Evolutionary conservation across 2,797 vertebrate genomes (phyloP), one percentile per base, ranked within the genome.

Genomic region (Anas acuta): DNA sequence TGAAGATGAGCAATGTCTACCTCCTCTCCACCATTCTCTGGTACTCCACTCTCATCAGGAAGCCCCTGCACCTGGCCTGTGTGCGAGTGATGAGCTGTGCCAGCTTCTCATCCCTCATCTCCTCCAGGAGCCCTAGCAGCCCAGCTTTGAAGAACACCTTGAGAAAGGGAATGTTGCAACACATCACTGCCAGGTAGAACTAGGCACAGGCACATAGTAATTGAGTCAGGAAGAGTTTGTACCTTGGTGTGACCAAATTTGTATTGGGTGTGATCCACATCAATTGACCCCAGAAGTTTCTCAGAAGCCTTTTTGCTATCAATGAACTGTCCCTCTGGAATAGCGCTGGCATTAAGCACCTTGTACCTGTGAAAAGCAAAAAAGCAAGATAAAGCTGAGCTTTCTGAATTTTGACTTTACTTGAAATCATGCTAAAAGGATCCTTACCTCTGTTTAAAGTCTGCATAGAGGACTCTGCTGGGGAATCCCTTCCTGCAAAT

Each of bases 311-410:
- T 98, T 96, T 98, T 85, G 72, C 83, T 85, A 1, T 85, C 83
- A 11, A 98, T 98, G 97, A 98, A 99, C 86, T 98, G 98, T 39
- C 98, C 98, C 33, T 98, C 98, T 56, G 98, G 98, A 83, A 99
- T 98, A 17, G 98, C 98, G 37, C 98, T 98, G 92, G 98, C 98
- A 97, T 99, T 99, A 94, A 99, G 91, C 39, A 99, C 95, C 95
- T 98, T 98, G 96, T 98, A 99, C 94, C 98, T 98, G 73, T 94
- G 85, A 61, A 45, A 80, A 33, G 23, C 23, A 57, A n/a, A 51
- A 51, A 23, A 51, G 23, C 7, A 51, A 51, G 49, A 51, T 51
- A 51, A 51, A 25, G 49, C 23, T 51, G 49, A 25, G 14, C 23
- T 51, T 51, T 25, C 25, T 25, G 8, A 51, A 51, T 14, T 25